phyloP scores from a whole-genome alignment of 2,888 invertebrate genomes.

The Epirrita christyi region DNA sequence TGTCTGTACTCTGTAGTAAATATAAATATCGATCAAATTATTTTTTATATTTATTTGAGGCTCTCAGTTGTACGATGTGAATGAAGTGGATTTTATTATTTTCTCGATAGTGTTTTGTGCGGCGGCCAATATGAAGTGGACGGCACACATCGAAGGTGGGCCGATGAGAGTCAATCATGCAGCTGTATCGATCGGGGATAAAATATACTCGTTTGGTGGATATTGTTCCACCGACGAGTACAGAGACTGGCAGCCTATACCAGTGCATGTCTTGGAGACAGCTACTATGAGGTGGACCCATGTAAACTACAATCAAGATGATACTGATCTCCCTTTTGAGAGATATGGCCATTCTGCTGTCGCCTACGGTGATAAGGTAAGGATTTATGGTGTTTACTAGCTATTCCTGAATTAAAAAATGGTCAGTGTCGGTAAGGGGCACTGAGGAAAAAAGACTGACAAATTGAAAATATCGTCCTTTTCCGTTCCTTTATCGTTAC shows the following conservation, averaged over 20 bases:
- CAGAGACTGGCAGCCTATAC: conserved; percentile 90
- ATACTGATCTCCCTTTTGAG: conserved; percentile 88
- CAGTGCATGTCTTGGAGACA: conserved; percentile 93
- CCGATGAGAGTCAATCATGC: conserved; percentile 96
- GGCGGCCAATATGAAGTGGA: conserved; percentile 89
- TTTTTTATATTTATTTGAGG: no score
- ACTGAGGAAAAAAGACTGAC: no score
- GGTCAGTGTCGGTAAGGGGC: no score
- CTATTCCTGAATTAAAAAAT: no score
- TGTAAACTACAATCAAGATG: conserved; percentile 78
- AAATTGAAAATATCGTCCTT: no score
- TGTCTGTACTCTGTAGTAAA: no score
- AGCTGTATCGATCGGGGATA: conserved; percentile 91
- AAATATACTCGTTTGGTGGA: conserved; percentile 96
- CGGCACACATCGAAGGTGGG: conserved; percentile 94
- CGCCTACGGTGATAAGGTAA: conserved; percentile 88
- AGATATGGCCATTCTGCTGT: conserved; percentile 97
- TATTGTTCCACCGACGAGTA: conserved; percentile 95
- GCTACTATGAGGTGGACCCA: conserved; percentile 86
- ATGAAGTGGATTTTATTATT: neutral
- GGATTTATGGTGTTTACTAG: neutral
- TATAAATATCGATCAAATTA: no score
- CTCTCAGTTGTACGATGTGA: no score
- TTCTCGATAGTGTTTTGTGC: neutral
- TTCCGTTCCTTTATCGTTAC: no score